Percentiles rank a stretch among this genome's conserved stretches.
phyloP scores from a whole-genome alignment of 37 sponge, comb jelly and placozoan genomes.

The Eunapius fragilis region DNA sequence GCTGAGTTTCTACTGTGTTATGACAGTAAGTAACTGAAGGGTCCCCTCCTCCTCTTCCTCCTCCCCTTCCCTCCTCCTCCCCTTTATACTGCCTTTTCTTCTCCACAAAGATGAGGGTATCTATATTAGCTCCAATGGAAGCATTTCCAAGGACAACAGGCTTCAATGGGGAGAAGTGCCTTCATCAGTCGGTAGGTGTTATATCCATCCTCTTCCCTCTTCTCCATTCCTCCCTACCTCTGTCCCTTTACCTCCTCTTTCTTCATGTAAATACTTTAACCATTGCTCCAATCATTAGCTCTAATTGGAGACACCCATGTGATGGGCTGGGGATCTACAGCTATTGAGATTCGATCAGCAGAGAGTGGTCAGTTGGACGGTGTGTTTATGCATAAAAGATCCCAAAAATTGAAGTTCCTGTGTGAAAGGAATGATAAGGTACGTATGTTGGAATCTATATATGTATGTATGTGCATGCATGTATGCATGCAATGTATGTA shows the following conservation, averaged over 20 bases:
- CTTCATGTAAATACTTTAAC: background rate
- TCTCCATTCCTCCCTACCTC: background rate
- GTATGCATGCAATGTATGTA: background rate
- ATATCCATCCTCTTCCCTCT: background rate
- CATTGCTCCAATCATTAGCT: slow-evolving; percentile 67
- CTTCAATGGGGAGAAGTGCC: slow-evolving; percentile 98
- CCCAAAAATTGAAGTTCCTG: slow-evolving; percentile 90
- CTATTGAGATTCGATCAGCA: slow-evolving; percentile 94
- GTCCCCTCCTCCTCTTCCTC: too few species aligned
- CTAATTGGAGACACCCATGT: slow-evolving; percentile 92
- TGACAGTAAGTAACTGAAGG: slow-evolving; percentile 67
- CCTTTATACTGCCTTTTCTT: background rate
- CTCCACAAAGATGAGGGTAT: background rate
- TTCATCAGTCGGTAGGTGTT: slow-evolving; percentile 86
- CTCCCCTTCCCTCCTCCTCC: background rate
- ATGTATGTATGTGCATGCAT: background rate
- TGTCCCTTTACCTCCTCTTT: background rate
- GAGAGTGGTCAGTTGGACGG: slow-evolving; percentile 93
- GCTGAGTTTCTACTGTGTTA: slow-evolving; percentile 87
- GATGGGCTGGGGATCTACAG: slow-evolving; percentile 99
- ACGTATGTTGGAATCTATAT: too few species aligned
- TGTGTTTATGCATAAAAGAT: slow-evolving; percentile 97
- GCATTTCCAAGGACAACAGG: slow-evolving; percentile 65
- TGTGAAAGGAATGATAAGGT: slow-evolving; percentile 99
- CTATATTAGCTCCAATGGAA: slow-evolving; percentile 40